These are phyloP conservation scores for Sinocyclocheilus rhinocerous DNA, from an alignment of 2,113 vertebrate genomes.

Conservation along the genomic window DNA sequence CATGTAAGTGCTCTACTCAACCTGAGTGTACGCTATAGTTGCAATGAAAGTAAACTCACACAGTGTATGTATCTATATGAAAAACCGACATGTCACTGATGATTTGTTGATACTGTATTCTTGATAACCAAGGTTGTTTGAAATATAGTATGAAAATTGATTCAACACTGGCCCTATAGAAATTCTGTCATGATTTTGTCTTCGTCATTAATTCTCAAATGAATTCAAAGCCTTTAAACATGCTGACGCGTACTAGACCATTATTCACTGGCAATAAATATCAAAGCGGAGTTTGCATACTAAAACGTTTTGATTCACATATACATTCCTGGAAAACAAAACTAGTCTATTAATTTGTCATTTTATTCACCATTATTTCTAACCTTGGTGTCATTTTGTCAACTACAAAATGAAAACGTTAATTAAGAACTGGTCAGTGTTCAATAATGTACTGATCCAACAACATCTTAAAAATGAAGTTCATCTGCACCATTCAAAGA, in stretches of 20 bases:
- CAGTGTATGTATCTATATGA: neutral
- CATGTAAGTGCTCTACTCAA: conserved; percentile 7
- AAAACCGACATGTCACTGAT: neutral
- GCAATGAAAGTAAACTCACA: neutral
- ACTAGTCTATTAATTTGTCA: neutral
- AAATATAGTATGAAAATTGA: neutral
- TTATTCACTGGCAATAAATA: neutral
- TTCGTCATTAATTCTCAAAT: neutral
- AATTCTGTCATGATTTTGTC: conserved; percentile 7
- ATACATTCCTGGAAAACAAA: neutral
- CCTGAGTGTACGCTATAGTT: neutral
- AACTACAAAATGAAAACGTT: neutral
- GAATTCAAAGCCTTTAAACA: neutral
- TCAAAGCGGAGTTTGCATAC: neutral
- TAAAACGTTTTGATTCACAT: neutral
- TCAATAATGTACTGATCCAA: neutral
- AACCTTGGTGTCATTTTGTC: neutral
- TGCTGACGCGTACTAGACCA: neutral
- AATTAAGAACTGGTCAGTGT: neutral
- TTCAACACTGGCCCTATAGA: neutral
- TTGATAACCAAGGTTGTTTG: neutral
- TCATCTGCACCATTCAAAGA: neutral
- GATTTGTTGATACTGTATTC: neutral
- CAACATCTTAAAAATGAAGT: neutral
- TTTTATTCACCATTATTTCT: neutral